Conservation (phyloP, 2,888 invertebrate genomes). For the Yponomeuta cagnagella region DNA sequence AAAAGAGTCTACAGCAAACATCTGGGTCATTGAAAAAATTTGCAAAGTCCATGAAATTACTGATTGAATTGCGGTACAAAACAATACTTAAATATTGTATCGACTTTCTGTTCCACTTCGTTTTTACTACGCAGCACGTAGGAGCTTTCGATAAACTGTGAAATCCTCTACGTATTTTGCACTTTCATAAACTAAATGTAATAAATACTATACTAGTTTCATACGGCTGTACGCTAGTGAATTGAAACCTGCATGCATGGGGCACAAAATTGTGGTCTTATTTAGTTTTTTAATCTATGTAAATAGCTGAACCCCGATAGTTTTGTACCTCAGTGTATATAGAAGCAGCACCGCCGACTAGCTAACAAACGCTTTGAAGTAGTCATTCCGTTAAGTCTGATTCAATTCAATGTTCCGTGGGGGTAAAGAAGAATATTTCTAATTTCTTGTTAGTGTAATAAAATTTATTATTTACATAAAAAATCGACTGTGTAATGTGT, state of each 20-base stretch:
- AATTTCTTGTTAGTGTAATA: no score
- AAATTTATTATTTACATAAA: no score
- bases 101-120: neutral
- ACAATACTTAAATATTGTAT: no score
- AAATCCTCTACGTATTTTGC: neutral
- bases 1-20: no score
- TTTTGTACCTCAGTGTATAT: slow-evolving; percentile 4
- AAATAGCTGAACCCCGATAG: slow-evolving; percentile 37
- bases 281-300: slow-evolving; percentile 30
- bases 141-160: neutral
- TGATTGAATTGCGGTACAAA: no score
- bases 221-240: slow-evolving; percentile 17
- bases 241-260: slow-evolving; percentile 23
- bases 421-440: neutral
- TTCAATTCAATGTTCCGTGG: neutral
- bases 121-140: neutral
- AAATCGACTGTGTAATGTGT: neutral
- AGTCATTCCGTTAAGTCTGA: neutral
- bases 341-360: neutral
- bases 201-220: slow-evolving; percentile 12
- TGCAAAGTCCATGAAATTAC: no score
- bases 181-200: slow-evolving; percentile 8
- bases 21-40: no score
- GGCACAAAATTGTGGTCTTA: slow-evolving; percentile 39
- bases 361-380: neutral